Evolutionary conservation across 2,797 vertebrate species (phyloP), one percentile per base, ranked within the genome.

Genomic region (Rhyacichthys aspro): DNA sequence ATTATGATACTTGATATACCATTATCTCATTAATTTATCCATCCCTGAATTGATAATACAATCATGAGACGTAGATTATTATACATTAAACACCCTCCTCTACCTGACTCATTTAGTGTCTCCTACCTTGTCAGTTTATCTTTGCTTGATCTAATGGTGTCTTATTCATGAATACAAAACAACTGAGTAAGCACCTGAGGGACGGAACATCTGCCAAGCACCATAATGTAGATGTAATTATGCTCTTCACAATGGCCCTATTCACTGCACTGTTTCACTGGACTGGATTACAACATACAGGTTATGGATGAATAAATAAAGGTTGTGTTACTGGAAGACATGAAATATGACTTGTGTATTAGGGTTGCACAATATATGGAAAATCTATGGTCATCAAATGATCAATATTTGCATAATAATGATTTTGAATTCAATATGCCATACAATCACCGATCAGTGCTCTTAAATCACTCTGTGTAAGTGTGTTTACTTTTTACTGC

Each of bases 101-200:
- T 50, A 18, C 17, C 67, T 72, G 46, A 7, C 46, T 64, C 15
- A 38, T 41, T 60, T 9, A 33, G 53, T 52, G 67, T 60, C 70
- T 73, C 63, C 48, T 52, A 63, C 50, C 41, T 14, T 59, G 54
- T 73, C 81, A 64, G 59, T 70, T 76, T 69, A 75, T 70, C 53
- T 54, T 68, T 34, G 42, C 44, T 67, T 67, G 56, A 76, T 76
- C 45, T 45, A 60, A 55, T 32, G 60, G 46, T 36, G 47, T 54
- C 44, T 69, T 71, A 70, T 81, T 82, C 63, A 60, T 69, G 75
- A 76, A 85, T 72, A 79, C 72, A 79, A 67, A 85, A 74, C 79
- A 78, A 62, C 52, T 59, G 72, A 53, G 63, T 63, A 55, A 72
- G 46, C 49, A 76, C 74, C 70, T 72, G 64, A 59, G 67, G 74